Base-by-base conservation (phyloP, 1,140 invertebrate species). In the Conus betulinus region DNA sequence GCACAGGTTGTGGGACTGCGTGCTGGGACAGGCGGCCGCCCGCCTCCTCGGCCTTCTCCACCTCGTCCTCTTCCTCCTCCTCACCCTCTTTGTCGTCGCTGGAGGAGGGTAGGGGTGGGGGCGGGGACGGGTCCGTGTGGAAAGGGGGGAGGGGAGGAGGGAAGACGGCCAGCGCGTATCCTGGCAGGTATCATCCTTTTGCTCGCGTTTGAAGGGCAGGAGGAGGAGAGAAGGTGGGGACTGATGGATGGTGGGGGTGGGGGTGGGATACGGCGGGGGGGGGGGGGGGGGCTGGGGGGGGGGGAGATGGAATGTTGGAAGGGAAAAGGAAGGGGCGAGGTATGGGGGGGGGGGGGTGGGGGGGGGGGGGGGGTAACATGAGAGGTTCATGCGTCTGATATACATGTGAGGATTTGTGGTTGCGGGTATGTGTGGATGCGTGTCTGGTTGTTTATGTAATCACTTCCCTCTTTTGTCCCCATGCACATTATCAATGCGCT, bases 1-100 rank as follows among this genome's bases (percentile, higher is more conserved):
- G 17, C 85, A 87, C 52, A n/a, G 71, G 20, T 27, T 87, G 39
- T 79, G 85, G 85, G 85, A 87, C 85, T 87, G 85, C n/a, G 85
- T 87, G 51, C 39, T 78, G 13, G 85, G 71, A 25, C 71, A 84
- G 57, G 53, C 82, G 10, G 82, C 82, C 0, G 79, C 79, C 79
- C 25, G 76, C 76, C 15, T 13, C 71, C 5, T 71, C 74, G 52
- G 53, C 74, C 4, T 53, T 74, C 51, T 55, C 23, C 15, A 74
- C 52, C 51, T 76, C 71, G 20, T 53, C 85, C 5, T 78, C 74
- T 5, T 76, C 85, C 15, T 86, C 85, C 13, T 76, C 63, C 51
- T 15, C 55, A 3, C 53, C 39, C 27, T n/a, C 11, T 0, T 63
- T 20, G 11, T 63, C 67, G 0, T 23, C 23, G 67, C 67, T 71